These are phyloP conservation scores for Battus philenor DNA, from an alignment of 1,140 invertebrate species.

Conservation along the genomic window DNA sequence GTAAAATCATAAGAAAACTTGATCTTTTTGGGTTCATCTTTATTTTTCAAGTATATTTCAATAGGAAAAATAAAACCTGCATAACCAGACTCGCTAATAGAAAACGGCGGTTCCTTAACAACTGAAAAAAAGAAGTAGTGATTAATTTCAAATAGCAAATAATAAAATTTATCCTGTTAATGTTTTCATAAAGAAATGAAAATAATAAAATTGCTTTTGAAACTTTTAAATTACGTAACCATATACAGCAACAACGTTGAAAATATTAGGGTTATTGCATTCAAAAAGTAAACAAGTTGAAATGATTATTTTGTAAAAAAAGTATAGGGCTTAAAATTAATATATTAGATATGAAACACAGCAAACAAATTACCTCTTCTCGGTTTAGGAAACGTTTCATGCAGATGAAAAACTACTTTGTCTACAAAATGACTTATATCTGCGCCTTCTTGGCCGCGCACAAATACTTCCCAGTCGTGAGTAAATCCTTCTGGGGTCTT, in stretches of 20 bases:
- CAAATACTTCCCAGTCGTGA: slow-evolving; percentile 98
- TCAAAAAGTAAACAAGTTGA: too few species aligned
- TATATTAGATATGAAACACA: too few species aligned
- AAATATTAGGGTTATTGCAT: too few species aligned
- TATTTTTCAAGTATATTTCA: slow-evolving; percentile 93
- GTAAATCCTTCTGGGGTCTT: slow-evolving; percentile 92
- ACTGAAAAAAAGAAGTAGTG: slow-evolving; percentile 80
- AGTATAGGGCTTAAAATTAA: too few species aligned
- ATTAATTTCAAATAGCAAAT: too few species aligned
- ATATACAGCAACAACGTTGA: too few species aligned
- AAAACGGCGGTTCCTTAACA: slow-evolving; percentile 93
- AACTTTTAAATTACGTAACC: slow-evolving; percentile 2
- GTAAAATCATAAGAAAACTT: slow-evolving; percentile 91
- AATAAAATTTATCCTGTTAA: slow-evolving; percentile 15
- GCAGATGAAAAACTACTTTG: slow-evolving; percentile 95
- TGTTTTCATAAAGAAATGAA: not conserved
- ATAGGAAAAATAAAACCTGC: slow-evolving; percentile 94
- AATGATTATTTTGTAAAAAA: too few species aligned
- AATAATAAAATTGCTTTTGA: not conserved
- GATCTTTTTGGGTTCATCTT: slow-evolving; percentile 93
- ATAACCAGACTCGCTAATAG: slow-evolving; percentile 94
- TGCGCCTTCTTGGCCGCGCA: slow-evolving; percentile 88
- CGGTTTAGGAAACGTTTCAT: slow-evolving; percentile 94
- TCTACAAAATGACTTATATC: slow-evolving; percentile 95
- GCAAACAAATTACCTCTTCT: slow-evolving; percentile 91